phyloP scores from a whole-genome alignment of 2,888 invertebrate genomes.

The Cerastis rubricosa region DNA sequence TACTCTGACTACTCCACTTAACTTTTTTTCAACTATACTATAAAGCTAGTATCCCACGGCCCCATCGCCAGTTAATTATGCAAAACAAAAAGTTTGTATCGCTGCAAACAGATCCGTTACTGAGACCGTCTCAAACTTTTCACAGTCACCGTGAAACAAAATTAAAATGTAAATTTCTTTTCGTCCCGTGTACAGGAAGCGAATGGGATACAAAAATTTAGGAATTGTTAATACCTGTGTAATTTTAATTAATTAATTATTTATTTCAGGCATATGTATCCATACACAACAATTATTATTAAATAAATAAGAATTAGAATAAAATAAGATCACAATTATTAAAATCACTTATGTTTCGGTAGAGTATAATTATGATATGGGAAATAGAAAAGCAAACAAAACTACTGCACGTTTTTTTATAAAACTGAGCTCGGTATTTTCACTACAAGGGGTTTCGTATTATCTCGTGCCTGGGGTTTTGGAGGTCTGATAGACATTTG shows the following conservation, averaged over 20 bases:
- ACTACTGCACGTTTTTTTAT: too few relatives aligned
- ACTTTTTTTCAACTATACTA: slow-evolving; percentile 1
- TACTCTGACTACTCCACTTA: not conserved
- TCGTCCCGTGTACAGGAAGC: slow-evolving; percentile 52
- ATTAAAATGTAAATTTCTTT: slow-evolving; percentile 85
- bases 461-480: too few relatives aligned
- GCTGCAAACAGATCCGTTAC: slow-evolving; percentile 65
- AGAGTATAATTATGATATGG: too few relatives aligned
- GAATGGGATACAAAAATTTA: slow-evolving; percentile 56
- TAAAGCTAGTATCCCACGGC: slow-evolving; percentile 25
- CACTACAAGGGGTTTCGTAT: too few relatives aligned
- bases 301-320: too few relatives aligned
- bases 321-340: too few relatives aligned
- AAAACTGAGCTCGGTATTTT: too few relatives aligned
- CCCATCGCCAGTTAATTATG: slow-evolving; percentile 64
- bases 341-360: not conserved
- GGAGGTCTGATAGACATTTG: too few relatives aligned
- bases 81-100: slow-evolving; percentile 67
- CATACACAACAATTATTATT: too few relatives aligned
- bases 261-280: too few relatives aligned
- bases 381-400: not conserved
- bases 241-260: too few relatives aligned
- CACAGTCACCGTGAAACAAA: slow-evolving; percentile 74
- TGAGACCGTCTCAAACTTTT: slow-evolving; percentile 57
- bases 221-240: slow-evolving; percentile 8